Evolutionary conservation across 2,113 vertebrate genomes (phyloP).

Genomic region (Oceanodroma tethys): DNA sequence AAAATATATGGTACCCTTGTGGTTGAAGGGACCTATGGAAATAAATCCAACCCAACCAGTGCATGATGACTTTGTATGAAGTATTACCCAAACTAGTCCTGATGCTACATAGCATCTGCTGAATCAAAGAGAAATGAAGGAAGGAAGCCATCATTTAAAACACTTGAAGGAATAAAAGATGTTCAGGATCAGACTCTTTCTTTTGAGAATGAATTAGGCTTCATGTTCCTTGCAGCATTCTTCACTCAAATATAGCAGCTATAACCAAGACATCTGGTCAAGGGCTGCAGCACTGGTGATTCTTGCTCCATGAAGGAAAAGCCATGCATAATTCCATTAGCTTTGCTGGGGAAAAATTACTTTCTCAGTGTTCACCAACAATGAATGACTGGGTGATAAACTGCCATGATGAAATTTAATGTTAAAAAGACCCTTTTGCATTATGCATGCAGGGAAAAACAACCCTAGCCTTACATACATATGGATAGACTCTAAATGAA

Average conservation of each 20-base stretch:
- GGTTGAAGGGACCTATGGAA: not conserved
- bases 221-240: not conserved
- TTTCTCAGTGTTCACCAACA: not conserved
- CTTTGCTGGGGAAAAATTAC: not conserved
- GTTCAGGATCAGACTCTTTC: not conserved
- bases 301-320: not conserved
- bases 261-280: conserved; percentile 46
- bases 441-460: not conserved
- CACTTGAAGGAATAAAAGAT: conserved; percentile 35
- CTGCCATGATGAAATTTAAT: not conserved
- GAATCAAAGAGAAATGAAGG: conserved; percentile 50
- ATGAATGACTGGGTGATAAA: conserved; percentile 4
- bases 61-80: not conserved
- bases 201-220: not conserved
- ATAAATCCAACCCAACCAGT: not conserved
- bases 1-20: not conserved
- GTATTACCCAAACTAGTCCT: not conserved
- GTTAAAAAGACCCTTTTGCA: not conserved
- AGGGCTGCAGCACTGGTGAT: not conserved
- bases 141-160: conserved; percentile 47
- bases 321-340: not conserved
- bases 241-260: not conserved
- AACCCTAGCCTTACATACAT: not conserved
- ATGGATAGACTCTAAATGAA: not conserved
- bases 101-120: conserved; percentile 3